phyloP scores from a whole-genome alignment of 2,113 vertebrate species.

The Leucopsar rothschildi region DNA sequence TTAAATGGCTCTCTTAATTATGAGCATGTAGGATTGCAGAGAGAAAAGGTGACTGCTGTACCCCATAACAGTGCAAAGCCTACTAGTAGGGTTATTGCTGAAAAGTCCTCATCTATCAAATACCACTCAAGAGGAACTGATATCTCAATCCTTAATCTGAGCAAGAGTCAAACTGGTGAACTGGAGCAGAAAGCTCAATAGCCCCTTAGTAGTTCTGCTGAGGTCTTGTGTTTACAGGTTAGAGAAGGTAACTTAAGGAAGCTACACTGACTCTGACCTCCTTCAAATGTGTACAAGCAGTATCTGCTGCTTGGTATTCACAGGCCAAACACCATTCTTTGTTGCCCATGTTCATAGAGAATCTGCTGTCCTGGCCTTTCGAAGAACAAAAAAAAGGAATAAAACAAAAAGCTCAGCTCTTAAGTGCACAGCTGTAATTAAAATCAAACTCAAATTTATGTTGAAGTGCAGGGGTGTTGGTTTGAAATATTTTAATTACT shows the following conservation, averaged over 20 bases:
- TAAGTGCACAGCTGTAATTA: not conserved
- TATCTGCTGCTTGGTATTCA: not conserved
- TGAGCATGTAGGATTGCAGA: not conserved
- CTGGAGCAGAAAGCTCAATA: not conserved
- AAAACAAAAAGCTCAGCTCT: not conserved
- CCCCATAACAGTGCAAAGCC: not conserved
- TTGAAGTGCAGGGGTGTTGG: not conserved
- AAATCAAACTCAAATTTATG: not conserved
- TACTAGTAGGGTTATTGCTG: not conserved
- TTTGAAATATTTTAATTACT: constrained; percentile 1
- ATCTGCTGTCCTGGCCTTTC: not conserved
- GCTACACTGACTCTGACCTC: not conserved
- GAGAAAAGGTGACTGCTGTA: not conserved
- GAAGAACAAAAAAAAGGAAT: not conserved
- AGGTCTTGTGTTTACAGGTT: not conserved
- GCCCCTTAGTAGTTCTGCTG: not conserved
- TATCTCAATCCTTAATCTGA: not conserved
- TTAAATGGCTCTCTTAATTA: not conserved
- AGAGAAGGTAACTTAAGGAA: not conserved
- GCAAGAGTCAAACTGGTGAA: not conserved
- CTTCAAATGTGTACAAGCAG: not conserved
- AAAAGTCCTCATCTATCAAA: not conserved
- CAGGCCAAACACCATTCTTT: not conserved
- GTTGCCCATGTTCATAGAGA: not conserved
- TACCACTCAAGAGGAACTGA: not conserved